Evolutionary conservation across 2,888 invertebrate species (phyloP).

Genomic region (Meteorus colon): DNA sequence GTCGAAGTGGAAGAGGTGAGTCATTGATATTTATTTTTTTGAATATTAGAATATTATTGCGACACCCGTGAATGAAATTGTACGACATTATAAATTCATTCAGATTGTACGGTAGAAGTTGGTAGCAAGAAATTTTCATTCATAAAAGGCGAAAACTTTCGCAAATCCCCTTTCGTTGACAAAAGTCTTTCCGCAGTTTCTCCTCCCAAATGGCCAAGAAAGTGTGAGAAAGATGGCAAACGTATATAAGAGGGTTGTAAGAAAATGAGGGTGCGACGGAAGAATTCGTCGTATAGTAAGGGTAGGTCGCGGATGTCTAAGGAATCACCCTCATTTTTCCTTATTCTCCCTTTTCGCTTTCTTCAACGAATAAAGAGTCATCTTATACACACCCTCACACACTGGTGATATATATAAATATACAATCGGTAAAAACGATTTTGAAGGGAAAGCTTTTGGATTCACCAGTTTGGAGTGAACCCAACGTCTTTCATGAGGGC

Average conservation of each 20-base stretch:
- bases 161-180: conserved; percentile 18
- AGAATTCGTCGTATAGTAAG: conserved; percentile 61
- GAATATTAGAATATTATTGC: not conserved
- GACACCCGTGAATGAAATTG: not conserved
- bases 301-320: conserved; percentile 68
- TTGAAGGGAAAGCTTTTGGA: conserved; percentile 51
- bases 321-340: conserved; percentile 66
- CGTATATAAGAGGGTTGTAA: conserved; percentile 42
- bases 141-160: conserved; percentile 49
- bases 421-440: conserved; percentile 42
- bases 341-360: conserved; percentile 43
- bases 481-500: conserved; percentile 5
- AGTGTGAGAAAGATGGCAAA: conserved; percentile 49
- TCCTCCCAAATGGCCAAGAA: conserved; percentile 19
- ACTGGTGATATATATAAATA: not conserved
- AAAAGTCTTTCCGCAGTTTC: conserved; percentile 8
- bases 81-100: not conserved
- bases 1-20: conserved; percentile 98
- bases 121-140: conserved; percentile 34
- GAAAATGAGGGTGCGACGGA: conserved; percentile 39
- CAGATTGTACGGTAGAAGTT: not conserved
- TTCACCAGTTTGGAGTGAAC: conserved; percentile 42
- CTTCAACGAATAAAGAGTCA: not conserved
- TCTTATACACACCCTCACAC: not conserved
- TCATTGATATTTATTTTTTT: not conserved